Conservation (phyloP, 2,113 vertebrate species). For the Leucopsar rothschildi region DNA sequence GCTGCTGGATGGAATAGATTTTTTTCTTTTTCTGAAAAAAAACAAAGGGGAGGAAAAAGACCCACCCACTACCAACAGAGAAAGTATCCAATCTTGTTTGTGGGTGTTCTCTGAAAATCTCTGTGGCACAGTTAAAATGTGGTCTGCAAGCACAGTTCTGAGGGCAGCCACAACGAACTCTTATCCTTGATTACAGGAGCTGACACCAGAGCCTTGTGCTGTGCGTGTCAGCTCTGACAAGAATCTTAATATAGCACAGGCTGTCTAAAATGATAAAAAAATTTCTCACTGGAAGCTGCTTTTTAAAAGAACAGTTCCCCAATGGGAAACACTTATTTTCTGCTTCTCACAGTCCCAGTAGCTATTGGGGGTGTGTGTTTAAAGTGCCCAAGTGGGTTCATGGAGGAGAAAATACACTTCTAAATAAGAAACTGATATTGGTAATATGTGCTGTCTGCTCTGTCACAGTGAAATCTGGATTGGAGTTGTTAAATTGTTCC, state of each 20-base stretch:
- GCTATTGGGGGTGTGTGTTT: slow-evolving; percentile 26
- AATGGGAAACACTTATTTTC: slow-evolving; percentile 36
- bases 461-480: background rate
- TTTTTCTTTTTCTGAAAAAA: background rate
- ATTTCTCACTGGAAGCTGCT: background rate
- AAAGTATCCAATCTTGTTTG: background rate
- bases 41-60: background rate
- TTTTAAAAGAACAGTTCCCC: background rate
- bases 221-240: slow-evolving; percentile 7
- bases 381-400: background rate
- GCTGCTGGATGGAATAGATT: slow-evolving; percentile 38
- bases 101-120: slow-evolving; percentile 32
- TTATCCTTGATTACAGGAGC: slow-evolving; percentile 4
- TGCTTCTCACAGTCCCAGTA: slow-evolving; percentile 62
- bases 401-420: background rate
- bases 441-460: background rate
- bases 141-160: slow-evolving; percentile 26
- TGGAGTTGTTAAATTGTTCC: background rate
- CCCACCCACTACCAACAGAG: background rate
- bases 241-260: background rate
- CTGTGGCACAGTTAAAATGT: slow-evolving; percentile 48
- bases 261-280: background rate
- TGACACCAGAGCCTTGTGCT: background rate
- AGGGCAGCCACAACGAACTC: slow-evolving; percentile 26
- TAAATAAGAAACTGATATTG: background rate